phyloP scores from a whole-genome alignment of 2,113 vertebrate genomes.

The Sander vitreus region DNA sequence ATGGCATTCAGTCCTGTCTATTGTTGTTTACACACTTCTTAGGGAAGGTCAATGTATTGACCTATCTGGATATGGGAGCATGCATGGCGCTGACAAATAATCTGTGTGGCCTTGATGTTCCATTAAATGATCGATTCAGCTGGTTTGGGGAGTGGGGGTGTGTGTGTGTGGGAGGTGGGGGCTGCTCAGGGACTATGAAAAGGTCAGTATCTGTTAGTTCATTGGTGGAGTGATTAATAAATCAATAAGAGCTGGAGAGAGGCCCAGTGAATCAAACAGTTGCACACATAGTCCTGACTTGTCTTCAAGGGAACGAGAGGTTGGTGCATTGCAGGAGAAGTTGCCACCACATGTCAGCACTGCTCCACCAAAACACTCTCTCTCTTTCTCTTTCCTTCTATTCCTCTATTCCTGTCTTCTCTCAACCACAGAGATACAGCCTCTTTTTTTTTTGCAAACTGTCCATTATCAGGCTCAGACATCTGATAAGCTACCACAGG shows the following conservation, averaged over 20 bases:
- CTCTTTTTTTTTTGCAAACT: neutral
- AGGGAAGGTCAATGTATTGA: slow-evolving; percentile 90
- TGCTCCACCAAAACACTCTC: neutral
- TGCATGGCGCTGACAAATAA: slow-evolving; percentile 90
- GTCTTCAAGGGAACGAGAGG: slow-evolving; percentile 34
- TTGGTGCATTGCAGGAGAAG: neutral
- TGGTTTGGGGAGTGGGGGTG: slow-evolving; percentile 43
- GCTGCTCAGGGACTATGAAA: slow-evolving; percentile 88
- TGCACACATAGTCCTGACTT: slow-evolving; percentile 30
- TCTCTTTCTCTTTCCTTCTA: neutral
- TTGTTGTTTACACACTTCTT: slow-evolving; percentile 76
- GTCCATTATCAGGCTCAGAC: neutral
- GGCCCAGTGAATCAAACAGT: slow-evolving; percentile 54
- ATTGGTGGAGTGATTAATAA: slow-evolving; percentile 97
- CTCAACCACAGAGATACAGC: neutral
- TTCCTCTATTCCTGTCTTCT: neutral
- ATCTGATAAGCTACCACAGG: neutral
- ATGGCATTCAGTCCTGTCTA: slow-evolving; percentile 50
- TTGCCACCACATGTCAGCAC: neutral
- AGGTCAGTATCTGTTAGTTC: slow-evolving; percentile 98
- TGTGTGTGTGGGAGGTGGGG: slow-evolving; percentile 23
- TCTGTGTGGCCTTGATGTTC: slow-evolving; percentile 93
- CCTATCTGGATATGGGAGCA: slow-evolving; percentile 81
- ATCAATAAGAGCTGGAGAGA: slow-evolving; percentile 90
- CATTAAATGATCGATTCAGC: slow-evolving; percentile 96